Evolutionary conservation across 2,888 invertebrate species (phyloP), one percentile per base, ranked within the genome.

Genomic region (Globia sparganii): DNA sequence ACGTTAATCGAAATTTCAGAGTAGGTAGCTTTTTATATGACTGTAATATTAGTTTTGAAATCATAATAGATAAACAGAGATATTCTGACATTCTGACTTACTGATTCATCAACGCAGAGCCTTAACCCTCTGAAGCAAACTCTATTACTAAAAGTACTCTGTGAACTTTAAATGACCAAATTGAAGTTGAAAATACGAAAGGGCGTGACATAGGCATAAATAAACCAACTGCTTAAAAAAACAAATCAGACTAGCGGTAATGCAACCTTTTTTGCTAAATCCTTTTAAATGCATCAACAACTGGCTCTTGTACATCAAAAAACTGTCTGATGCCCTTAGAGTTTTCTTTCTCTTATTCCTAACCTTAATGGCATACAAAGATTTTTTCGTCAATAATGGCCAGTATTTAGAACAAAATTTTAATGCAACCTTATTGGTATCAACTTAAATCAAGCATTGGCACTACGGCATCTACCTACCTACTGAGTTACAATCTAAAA

Each of bases 1-100:
- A n/a, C n/a, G n/a, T n/a, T 82, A 80, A 86, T 66, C 68, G 31
- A 68, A 37, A 43, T 56, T 53, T 68, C 40, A 56, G n/a, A 66
- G 59, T 69, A 34, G 21, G 59, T 69, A 34, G 21, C 15, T 53
- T 56, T 56, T 69, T 65, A 69, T 62, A 71, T 6, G 31, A 40
- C 43, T 72, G 40, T 28, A 46, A 49, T 66, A 59, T 72, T 70
- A n/a, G 9, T 56, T 40, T 56, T 56, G 15, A 56, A 62, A 28
- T 65, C 11, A 18, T 43, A 15, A 13, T 40, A 13, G 40, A 40
- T 40, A 37, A 28, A 40, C 28, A 72, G 8, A 46, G 2, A 31
- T n/a, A 9, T 25, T 11, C 28, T 37, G 40, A 13, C n/a, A n/a
- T 4, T 8, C 21, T n/a, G 37, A 37, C 28, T 31, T 28, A 53